These are phyloP conservation scores for Sussaba pulchella DNA, from an alignment of 2,888 invertebrate species.

Conservation along the genomic window DNA sequence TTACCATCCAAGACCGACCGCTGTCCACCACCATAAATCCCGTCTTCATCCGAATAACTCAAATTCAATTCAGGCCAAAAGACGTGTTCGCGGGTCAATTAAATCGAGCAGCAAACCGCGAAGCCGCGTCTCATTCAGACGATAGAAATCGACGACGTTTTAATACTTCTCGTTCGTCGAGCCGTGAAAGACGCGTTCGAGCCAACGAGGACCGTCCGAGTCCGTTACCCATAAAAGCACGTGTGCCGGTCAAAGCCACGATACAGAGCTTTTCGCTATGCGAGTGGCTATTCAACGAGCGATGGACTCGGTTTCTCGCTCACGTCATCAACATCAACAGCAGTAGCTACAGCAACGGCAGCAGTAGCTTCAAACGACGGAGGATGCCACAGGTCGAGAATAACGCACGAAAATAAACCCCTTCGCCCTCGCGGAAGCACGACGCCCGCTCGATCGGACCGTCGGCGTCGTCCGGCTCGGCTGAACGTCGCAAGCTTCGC, in stretches of 20 bases:
- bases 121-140: slow-evolving; percentile 35
- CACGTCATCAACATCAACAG: slow-evolving; percentile 14
- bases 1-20: no score
- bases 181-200: slow-evolving; percentile 59
- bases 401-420: slow-evolving; percentile 67
- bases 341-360: slow-evolving; percentile 24
- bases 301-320: slow-evolving; percentile 57
- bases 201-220: slow-evolving; percentile 27
- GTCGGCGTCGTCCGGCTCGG: slow-evolving; percentile 29
- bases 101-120: slow-evolving; percentile 45
- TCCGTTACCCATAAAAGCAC: neutral
- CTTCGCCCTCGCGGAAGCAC: slow-evolving; percentile 62
- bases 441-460: slow-evolving; percentile 47
- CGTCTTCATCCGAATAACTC: neutral
- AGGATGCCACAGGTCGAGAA: slow-evolving; percentile 62
- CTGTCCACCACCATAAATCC: no score
- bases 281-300: slow-evolving; percentile 50
- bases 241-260: neutral
- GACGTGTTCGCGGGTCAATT: slow-evolving; percentile 42
- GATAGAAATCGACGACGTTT: slow-evolving; percentile 55
- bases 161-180: slow-evolving; percentile 55
- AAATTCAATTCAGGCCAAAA: neutral
- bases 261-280: slow-evolving; percentile 16
- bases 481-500: slow-evolving; percentile 38
- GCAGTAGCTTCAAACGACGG: slow-evolving; percentile 45